Percentiles rank a stretch among this genome's conserved stretches.
phyloP scores from a whole-genome alignment of 30 jellyfish, hydroid and myxozoan genomes.

The Morbakka virulenta region DNA sequence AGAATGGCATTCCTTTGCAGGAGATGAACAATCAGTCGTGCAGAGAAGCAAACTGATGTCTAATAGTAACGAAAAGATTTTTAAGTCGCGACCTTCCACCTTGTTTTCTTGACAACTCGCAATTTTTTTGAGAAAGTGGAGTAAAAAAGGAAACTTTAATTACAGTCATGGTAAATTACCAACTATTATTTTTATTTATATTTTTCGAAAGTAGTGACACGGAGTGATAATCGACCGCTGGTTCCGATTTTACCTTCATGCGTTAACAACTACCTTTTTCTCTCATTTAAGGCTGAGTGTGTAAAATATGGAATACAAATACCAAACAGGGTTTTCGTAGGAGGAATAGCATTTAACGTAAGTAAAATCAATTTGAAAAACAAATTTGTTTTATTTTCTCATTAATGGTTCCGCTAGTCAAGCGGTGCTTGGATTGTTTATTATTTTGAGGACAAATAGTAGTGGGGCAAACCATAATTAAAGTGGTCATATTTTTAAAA shows the following conservation, averaged over 20 bases:
- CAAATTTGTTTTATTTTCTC: background rate
- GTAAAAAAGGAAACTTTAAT: too few species aligned
- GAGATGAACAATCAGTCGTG: background rate
- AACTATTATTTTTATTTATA: too few species aligned
- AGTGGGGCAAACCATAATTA: too few species aligned
- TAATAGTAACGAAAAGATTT: too few species aligned
- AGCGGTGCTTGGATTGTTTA: background rate
- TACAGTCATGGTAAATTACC: too few species aligned
- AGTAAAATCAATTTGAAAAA: constrained; percentile 29
- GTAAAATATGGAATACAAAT: constrained; percentile 98
- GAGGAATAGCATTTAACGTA: constrained; percentile 98
- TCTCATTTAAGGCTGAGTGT: constrained; percentile 80
- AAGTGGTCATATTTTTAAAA: too few species aligned
- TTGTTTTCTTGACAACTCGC: too few species aligned
- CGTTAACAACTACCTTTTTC: too few species aligned
- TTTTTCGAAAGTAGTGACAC: too few species aligned
- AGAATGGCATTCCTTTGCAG: background rate
- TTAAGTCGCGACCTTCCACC: too few species aligned
- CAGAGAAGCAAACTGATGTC: background rate
- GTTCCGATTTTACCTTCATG: background rate
- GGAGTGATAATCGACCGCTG: too few species aligned
- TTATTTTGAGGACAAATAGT: background rate
- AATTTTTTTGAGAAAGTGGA: too few species aligned
- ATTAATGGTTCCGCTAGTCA: background rate
- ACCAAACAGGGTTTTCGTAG: constrained; percentile 97